Conservation (phyloP, 2,113 vertebrate species). For the Apteryx owenii region DNA sequence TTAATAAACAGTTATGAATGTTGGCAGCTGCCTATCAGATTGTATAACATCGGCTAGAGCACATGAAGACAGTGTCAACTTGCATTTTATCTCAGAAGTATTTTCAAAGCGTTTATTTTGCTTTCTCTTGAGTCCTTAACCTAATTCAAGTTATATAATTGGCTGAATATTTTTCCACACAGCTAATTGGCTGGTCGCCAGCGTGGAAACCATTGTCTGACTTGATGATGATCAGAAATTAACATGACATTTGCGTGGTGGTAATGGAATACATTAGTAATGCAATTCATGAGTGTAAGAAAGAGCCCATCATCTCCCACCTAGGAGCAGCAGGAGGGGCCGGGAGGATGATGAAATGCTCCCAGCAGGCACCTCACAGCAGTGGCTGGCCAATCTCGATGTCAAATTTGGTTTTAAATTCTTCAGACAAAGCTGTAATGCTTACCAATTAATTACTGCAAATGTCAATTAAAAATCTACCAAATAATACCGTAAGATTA, state of each 20-base stretch:
- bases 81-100: conserved; percentile 81
- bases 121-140: conserved; percentile 80
- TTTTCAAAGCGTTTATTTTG: conserved; percentile 80
- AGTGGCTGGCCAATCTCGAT: conserved; percentile 77
- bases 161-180: conserved; percentile 86
- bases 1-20: conserved; percentile 86
- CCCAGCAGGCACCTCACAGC: conserved; percentile 78
- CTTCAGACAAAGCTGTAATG: conserved; percentile 76
- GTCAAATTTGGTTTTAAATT: conserved; percentile 87
- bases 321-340: conserved; percentile 77
- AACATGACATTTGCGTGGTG: conserved; percentile 93
- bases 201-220: conserved; percentile 84
- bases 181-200: conserved; percentile 86
- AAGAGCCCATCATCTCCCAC: conserved; percentile 78
- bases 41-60: conserved; percentile 76
- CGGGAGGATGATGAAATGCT: conserved; percentile 82
- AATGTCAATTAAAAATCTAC: conserved; percentile 87
- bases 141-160: conserved; percentile 82
- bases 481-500: conserved; percentile 84
- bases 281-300: conserved; percentile 87
- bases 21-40: conserved; percentile 86
- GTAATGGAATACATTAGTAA: conserved; percentile 94
- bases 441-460: conserved; percentile 88
- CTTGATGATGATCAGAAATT: conserved; percentile 92
- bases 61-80: conserved; percentile 80